phyloP scores from a whole-genome alignment of 2,797 vertebrate species.

The Intellagama lesueurii region DNA sequence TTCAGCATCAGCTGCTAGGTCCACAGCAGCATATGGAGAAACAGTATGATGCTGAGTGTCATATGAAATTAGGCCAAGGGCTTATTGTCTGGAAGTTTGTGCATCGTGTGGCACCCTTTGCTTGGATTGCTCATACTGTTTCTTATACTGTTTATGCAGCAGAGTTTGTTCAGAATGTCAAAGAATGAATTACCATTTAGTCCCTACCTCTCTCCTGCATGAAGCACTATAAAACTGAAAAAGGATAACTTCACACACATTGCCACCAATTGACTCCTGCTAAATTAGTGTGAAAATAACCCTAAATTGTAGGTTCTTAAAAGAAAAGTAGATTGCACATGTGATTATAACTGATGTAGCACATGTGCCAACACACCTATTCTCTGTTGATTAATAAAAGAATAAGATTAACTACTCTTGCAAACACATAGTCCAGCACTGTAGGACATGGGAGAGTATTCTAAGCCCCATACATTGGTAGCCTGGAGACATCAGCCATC shows the following conservation, averaged over 20 bases:
- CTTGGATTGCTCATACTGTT: not conserved
- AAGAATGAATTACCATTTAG: not conserved
- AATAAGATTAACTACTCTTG: not conserved
- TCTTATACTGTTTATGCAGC: not conserved
- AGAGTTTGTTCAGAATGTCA: not conserved
- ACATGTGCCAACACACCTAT: not conserved
- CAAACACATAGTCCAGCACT: not conserved
- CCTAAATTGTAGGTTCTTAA: not conserved
- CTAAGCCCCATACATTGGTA: not conserved
- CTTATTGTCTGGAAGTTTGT: not conserved
- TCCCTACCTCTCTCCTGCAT: not conserved
- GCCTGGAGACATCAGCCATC: not conserved
- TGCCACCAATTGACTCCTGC: not conserved
- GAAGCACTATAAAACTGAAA: not conserved
- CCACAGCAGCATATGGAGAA: not conserved
- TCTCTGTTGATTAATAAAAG: slow-evolving; percentile 7
- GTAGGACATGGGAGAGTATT: not conserved
- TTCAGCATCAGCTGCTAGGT: too few species aligned
- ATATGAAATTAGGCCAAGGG: not conserved
- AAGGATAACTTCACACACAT: not conserved
- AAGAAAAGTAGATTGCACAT: not conserved
- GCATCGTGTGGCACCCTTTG: not conserved
- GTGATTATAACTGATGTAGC: not conserved
- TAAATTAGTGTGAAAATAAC: not conserved
- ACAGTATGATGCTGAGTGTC: not conserved